These are phyloP conservation scores for Hassar affinis DNA, from an alignment of 2,113 vertebrate genomes.

Conservation along the genomic window DNA sequence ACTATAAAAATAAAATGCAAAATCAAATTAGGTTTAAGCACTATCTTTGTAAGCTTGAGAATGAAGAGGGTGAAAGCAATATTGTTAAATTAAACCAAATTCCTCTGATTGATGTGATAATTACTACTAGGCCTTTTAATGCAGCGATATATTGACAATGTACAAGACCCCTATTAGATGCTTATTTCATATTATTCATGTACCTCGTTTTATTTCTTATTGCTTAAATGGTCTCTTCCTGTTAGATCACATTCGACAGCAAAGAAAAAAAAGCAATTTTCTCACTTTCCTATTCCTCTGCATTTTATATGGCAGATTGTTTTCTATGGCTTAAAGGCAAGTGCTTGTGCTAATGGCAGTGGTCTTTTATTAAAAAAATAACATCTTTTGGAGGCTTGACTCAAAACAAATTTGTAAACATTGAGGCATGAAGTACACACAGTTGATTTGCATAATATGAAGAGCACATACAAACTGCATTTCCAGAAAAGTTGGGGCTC, in stretches of 20 bases:
- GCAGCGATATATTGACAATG: background rate
- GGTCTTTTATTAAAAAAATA: background rate
- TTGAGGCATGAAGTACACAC: background rate
- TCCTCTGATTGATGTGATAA: background rate
- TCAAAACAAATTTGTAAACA: background rate
- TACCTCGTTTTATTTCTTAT: background rate
- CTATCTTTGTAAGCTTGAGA: background rate
- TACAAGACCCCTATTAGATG: background rate
- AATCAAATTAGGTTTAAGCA: background rate
- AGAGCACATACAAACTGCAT: background rate
- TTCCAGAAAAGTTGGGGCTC: too few species aligned
- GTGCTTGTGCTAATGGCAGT: background rate
- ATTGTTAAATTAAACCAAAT: background rate
- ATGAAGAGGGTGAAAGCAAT: background rate
- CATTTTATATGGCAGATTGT: background rate
- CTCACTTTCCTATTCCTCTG: background rate
- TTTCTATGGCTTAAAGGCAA: background rate
- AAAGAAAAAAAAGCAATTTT: background rate
- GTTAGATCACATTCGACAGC: background rate
- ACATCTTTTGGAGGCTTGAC: background rate
- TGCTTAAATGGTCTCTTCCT: background rate
- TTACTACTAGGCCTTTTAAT: background rate
- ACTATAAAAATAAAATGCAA: too few species aligned
- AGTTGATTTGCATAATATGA: background rate
- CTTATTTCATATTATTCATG: background rate